phyloP scores from a whole-genome alignment of 92 coral and sea anemone genomes.

The Metridium senile region DNA sequence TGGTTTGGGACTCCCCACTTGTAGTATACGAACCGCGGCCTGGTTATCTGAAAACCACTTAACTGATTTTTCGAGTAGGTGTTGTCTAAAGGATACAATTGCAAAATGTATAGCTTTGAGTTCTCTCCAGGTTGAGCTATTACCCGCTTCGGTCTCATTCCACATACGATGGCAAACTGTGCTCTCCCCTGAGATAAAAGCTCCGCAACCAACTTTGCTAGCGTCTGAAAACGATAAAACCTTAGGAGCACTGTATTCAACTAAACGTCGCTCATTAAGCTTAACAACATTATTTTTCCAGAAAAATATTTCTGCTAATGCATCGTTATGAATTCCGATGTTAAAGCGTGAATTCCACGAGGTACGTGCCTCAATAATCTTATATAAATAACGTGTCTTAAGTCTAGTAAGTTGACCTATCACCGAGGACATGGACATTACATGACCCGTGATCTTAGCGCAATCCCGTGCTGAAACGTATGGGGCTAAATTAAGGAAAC shows the following conservation, averaged over 20 bases:
- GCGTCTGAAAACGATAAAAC: conserved; percentile 40
- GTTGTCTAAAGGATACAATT: conserved; percentile 2
- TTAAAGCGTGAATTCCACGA: conserved; percentile 14
- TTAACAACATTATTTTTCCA: conserved; percentile 36
- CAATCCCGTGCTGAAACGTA: conserved; percentile 49
- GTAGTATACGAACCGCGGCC: conserved; percentile 30
- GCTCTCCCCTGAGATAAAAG: background rate
- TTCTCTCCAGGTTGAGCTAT: conserved; percentile 52
- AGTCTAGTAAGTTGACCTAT: conserved; percentile 29
- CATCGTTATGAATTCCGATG: conserved; percentile 13
- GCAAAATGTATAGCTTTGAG: conserved; percentile 34
- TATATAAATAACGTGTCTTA: conserved; percentile 30
- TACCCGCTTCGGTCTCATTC: conserved; percentile 7
- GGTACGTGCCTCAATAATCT: conserved; percentile 16
- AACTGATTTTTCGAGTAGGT: background rate
- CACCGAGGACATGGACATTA: conserved; percentile 48
- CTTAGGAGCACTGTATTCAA: conserved; percentile 4
- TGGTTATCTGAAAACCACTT: conserved; percentile 42
- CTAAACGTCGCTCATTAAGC: conserved; percentile 12
- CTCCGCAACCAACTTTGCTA: conserved; percentile 38
- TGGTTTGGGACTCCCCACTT: conserved; percentile 27
- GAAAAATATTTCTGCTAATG: conserved; percentile 33
- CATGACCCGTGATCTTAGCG: conserved; percentile 41
- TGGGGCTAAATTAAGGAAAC: conserved; percentile 19
- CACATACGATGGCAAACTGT: conserved; percentile 36